Percentiles rank a stretch among this genome's conserved stretches.
Evolutionary conservation across 2,888 invertebrate genomes (phyloP).

Genomic region (Ochlodes sylvanus): DNA sequence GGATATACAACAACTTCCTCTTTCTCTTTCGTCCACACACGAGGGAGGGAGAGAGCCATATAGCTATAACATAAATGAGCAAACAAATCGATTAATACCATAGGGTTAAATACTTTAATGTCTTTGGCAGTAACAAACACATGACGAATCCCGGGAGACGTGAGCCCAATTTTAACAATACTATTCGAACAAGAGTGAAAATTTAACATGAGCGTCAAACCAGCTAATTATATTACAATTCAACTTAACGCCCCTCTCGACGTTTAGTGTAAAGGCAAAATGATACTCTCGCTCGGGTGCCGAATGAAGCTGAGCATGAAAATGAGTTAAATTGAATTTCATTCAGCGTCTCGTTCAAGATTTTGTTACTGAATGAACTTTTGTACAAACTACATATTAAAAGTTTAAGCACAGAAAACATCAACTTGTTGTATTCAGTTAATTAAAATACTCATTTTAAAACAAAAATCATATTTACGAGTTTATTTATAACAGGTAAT

Average conservation of each 20-base stretch:
- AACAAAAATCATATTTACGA: too few relatives aligned
- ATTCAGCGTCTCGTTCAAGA: not conserved
- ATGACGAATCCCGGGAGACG: not conserved
- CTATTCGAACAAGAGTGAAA: conserved; percentile 1
- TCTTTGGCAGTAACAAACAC: not conserved
- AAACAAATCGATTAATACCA: not conserved
- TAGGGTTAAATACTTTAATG: conserved; percentile 1
- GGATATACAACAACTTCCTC: too few relatives aligned
- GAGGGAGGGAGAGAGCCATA: too few relatives aligned
- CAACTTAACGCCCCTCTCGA: not conserved
- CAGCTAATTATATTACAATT: conserved; percentile 3
- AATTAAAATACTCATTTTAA: too few relatives aligned
- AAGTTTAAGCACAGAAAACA: too few relatives aligned
- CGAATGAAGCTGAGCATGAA: not conserved
- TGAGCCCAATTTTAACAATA: not conserved
- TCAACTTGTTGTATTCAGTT: too few relatives aligned
- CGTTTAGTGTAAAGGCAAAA: not conserved
- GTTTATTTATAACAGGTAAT: too few relatives aligned
- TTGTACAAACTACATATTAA: too few relatives aligned
- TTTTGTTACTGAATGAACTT: too few relatives aligned
- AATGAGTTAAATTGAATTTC: not conserved
- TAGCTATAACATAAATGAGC: not conserved
- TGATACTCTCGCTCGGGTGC: not conserved
- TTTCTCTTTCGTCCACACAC: too few relatives aligned
- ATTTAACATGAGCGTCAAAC: conserved; percentile 6